Evolutionary conservation across 2,797 vertebrate species (phyloP), one percentile per base, ranked within the genome.

Genomic region (Coracias cyanogaster): DNA sequence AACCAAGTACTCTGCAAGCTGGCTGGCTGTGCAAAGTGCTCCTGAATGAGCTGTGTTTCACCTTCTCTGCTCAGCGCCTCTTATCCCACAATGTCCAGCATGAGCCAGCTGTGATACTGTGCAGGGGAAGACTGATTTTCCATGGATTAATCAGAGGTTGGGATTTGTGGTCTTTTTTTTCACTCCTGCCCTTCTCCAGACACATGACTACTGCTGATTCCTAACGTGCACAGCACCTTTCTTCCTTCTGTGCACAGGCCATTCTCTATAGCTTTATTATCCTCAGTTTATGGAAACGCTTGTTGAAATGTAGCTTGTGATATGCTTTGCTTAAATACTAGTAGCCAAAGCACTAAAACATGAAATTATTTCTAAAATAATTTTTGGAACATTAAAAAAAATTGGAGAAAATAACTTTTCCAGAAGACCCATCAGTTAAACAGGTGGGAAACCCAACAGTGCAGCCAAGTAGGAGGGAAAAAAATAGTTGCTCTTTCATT

Each of bases 11-110:
- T 26, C 69, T 31, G 9, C 21, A 17, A 37, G 41, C 28, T 1
- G 0, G 9, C 16, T 1, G 0, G 28, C 33, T 4, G 1, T 21
- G 29, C 22, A 58, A 28, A 61, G 19, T 2, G 1, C 35, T 76
- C n/a, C 67, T 67, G 55, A 28, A 43, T 31, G 35, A 93, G 37
- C 24, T 28, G 20, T 7, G 22, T 10, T 67, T 39, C 37, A 46
- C 8, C 35, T 80, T 70, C 22, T 86, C 55, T 49, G 2, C 0
- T 21, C 41, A 62, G 18, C 0, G 0, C 11, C 29, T 51, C 51
- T 48, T 46, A 45, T 74, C 15, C 62, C 62, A 41, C 10, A 6
- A 15, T 51, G 29, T 52, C 35, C 60, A 19, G 58, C 72, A 48
- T 7, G 64, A 58, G 48, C 15, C 55, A 43, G 39, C 41, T 51